A percentile compares a stretch with the other conserved stretches of the same genome.
Evolutionary conservation across 1,140 invertebrate species (phyloP).

Genomic region (Calliopsis andreniformis): DNA sequence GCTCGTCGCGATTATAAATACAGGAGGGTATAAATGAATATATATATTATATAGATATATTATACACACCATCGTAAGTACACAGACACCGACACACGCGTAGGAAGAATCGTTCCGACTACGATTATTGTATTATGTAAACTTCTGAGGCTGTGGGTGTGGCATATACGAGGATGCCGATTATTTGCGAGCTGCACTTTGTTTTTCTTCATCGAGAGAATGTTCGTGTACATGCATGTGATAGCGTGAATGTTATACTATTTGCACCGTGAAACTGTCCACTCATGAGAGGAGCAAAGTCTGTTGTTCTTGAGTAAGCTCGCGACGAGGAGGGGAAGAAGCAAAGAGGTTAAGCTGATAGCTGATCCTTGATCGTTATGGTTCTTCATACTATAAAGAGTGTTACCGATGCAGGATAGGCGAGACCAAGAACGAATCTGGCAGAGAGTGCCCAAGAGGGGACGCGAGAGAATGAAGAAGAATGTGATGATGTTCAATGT

Average conservation of each 20-base stretch:
- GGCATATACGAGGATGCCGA: slow-evolving; percentile 65
- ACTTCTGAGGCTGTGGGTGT: slow-evolving; percentile 74
- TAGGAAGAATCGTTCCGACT: slow-evolving; percentile 15
- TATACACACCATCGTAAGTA: not conserved
- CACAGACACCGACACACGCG: slow-evolving; percentile 1
- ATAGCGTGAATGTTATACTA: not conserved
- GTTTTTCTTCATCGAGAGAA: not conserved
- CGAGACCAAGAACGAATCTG: not conserved
- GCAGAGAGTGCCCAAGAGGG: too few species aligned
- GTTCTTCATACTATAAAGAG: not conserved
- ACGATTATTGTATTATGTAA: slow-evolving; percentile 59
- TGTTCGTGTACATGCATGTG: too few species aligned
- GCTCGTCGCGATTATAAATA: slow-evolving; percentile 49
- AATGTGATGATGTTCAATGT: slow-evolving; percentile 70
- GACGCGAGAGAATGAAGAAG: slow-evolving; percentile 31
- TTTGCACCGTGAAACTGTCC: slow-evolving; percentile 7
- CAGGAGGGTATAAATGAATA: slow-evolving; percentile 31
- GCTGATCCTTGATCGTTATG: too few species aligned
- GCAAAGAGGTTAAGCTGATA: too few species aligned
- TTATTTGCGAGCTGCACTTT: slow-evolving; percentile 55
- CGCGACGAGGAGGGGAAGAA: too few species aligned
- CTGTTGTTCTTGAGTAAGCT: too few species aligned
- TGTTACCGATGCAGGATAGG: not conserved
- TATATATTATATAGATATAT: slow-evolving; percentile 48
- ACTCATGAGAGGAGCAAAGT: not conserved